Evolutionary conservation across 53 echinoderm and acorn worm genomes (phyloP).

Genomic region (Antedon mediterranea): DNA sequence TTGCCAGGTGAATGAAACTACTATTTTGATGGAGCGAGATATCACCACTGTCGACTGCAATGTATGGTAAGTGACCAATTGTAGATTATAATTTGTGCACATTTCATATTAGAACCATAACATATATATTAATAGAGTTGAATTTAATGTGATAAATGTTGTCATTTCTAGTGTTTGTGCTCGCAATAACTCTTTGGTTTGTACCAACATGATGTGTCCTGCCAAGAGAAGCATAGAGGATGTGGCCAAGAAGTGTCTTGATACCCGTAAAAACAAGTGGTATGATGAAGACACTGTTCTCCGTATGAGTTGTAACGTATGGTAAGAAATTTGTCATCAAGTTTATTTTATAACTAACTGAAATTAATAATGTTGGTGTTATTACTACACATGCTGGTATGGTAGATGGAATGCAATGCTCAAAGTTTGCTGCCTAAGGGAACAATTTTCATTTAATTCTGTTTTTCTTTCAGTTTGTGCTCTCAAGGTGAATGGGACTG

Average conservation of each 20-base stretch:
- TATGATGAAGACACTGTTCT: neutral
- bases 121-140: too few relatives aligned
- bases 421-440: neutral
- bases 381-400: neutral
- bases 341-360: neutral
- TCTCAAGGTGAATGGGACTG: constrained; percentile 43
- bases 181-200: neutral
- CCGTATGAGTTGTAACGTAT: neutral
- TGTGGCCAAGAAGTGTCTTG: neutral
- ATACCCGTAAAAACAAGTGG: neutral
- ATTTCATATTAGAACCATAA: too few relatives aligned
- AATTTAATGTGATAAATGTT: too few relatives aligned
- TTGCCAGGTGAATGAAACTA: neutral
- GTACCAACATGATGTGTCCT: neutral
- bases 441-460: neutral
- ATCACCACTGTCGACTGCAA: constrained; percentile 3
- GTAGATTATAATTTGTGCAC: too few relatives aligned
- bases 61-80: constrained; percentile 14
- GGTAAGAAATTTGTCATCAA: neutral
- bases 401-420: neutral
- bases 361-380: neutral
- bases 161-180: neutral
- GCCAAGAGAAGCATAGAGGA: neutral
- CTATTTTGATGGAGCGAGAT: neutral
- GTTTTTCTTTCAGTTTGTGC: constrained; percentile 43